Conservation (phyloP, 2,797 vertebrate species). For the Danio aesculapii region DNA sequence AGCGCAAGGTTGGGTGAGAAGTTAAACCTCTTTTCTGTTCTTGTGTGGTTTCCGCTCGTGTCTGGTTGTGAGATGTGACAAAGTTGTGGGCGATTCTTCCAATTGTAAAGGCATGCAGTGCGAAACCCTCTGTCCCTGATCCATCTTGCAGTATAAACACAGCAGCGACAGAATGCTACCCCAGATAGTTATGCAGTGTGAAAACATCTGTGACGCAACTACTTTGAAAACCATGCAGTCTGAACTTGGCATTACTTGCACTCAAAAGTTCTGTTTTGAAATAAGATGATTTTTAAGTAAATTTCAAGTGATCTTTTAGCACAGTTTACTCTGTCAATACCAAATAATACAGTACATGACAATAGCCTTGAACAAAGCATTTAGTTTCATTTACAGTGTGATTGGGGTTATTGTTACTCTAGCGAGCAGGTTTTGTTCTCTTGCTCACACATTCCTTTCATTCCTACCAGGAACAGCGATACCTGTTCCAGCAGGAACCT, state of each 20-base stretch:
- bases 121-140: no score
- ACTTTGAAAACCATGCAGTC: no score
- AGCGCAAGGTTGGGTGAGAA: no score
- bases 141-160: no score
- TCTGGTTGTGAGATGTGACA: no score
- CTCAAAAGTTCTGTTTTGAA: neutral
- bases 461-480: constrained; percentile 52
- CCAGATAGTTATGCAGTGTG: no score
- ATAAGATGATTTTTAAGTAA: neutral
- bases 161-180: no score
- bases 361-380: neutral
- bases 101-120: no score
- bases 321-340: neutral
- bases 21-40: no score
- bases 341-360: neutral
- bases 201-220: no score
- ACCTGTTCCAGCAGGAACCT: constrained; percentile 72
- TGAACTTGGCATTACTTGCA: neutral
- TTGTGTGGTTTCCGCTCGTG: no score
- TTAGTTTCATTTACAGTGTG: neutral
- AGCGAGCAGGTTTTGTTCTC: constrained; percentile 34
- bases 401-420: constrained; percentile 19
- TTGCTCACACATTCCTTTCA: constrained; percentile 72
- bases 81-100: no score
- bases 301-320: neutral